Evolutionary conservation across 2,113 vertebrate genomes (phyloP), one percentile per base, ranked within the genome.

Genomic region (Hippocampus barbouri): DNA sequence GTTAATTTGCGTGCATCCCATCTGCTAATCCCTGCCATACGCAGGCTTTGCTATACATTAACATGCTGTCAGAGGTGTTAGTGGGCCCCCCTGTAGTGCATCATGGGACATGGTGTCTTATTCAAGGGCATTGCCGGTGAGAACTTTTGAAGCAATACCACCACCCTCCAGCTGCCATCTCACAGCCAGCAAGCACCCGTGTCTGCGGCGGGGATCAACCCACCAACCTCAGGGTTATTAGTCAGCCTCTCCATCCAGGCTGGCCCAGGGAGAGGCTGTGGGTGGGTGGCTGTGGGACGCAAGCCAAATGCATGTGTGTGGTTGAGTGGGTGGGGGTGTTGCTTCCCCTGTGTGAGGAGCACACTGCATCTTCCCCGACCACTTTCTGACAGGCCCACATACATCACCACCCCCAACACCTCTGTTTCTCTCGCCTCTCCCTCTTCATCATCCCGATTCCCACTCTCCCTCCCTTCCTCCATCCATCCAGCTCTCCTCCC

Each of bases 311-410:
- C 47, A 34, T 80, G 74, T 79, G 73, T 78, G 72, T 77, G 83
- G 77, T 72, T 83, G 85, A 76, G 79, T 75, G 85, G 82, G 80
- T 86, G 78, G 78, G 77, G 83, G 79, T 85, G 81, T 87, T 87
- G 88, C 86, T 89, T 92, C 90, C 90, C 91, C 88, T 76, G 88
- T 89, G 91, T 91, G 92, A 89, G 86, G 83, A 90, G 84, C 88
- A 83, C 87, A 91, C 89, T 92, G 92, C 90, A 93, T 92, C 92
- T 92, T 90, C 89, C 89, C 86, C 83, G 85, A 89, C 88, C 91
- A 88, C 78, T 88, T 89, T 90, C 76, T 90, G 91, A 93, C 91
- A 94, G 86, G 86, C 84, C 85, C 79, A 89, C 92, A 93, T 93
- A 92, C 89, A 93, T 93, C 93, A 93, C 90, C 89, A 88, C 87